These are phyloP conservation scores for Serranus cabrilla DNA, from an alignment of 2,797 vertebrate genomes.

Conservation along the genomic window DNA sequence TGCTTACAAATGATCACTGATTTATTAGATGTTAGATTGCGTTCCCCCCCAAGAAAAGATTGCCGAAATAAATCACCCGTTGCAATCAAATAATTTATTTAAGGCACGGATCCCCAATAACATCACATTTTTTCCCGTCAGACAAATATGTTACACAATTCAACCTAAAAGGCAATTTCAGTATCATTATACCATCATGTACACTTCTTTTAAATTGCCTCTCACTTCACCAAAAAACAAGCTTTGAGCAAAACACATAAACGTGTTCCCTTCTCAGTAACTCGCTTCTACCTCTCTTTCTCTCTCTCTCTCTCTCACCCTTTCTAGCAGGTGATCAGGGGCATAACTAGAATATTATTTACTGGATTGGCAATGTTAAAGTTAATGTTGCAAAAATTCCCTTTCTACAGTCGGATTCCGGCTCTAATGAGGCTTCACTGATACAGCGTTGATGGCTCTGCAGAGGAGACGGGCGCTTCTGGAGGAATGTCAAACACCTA, in stretches of 20 bases:
- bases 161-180: slow-evolving; percentile 59
- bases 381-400: slow-evolving; percentile 92
- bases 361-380: slow-evolving; percentile 89
- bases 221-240: slow-evolving; percentile 54
- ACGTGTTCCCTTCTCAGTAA: slow-evolving; percentile 6
- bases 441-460: slow-evolving; percentile 87
- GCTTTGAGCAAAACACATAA: slow-evolving; percentile 56
- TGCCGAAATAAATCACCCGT: slow-evolving; percentile 1
- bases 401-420: slow-evolving; percentile 87
- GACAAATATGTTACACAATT: slow-evolving; percentile 52
- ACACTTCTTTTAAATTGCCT: slow-evolving; percentile 67
- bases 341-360: slow-evolving; percentile 91
- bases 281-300: slow-evolving; percentile 1
- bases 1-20: not conserved
- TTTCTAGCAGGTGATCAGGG: slow-evolving; percentile 78
- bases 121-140: slow-evolving; percentile 32
- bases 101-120: not conserved
- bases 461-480: slow-evolving; percentile 74
- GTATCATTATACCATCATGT: slow-evolving; percentile 58
- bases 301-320: slow-evolving; percentile 5
- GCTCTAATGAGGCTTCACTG: slow-evolving; percentile 92
- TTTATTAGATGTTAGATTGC: not conserved
- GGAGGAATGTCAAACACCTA: slow-evolving; percentile 82
- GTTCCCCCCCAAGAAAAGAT: not conserved
- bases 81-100: slow-evolving; percentile 7